Conservation (phyloP, 2,113 vertebrate genomes). For the Microtus oregoni region DNA sequence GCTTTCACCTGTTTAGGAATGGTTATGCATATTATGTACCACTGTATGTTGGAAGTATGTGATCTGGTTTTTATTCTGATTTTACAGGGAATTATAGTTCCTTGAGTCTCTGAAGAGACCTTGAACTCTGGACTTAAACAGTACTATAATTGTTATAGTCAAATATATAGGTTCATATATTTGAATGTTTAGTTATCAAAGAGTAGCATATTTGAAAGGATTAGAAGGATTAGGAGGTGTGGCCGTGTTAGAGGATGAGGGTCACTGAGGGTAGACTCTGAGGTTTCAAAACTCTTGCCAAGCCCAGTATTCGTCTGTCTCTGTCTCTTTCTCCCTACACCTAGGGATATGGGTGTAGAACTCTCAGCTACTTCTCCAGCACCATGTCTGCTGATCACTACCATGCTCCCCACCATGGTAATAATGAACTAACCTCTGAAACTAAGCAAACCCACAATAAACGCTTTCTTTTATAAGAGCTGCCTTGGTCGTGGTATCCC, state of each 20-base stretch:
- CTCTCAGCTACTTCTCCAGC: background rate
- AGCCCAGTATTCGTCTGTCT: background rate
- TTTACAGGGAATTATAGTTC: no score
- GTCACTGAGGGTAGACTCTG: background rate
- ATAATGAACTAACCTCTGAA: background rate
- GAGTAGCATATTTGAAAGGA: background rate
- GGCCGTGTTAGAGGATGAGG: background rate
- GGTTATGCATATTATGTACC: no score
- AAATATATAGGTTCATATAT: no score
- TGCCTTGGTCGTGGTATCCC: background rate
- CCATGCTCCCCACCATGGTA: background rate
- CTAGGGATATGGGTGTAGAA: background rate
- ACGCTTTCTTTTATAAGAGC: background rate
- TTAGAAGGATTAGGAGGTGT: background rate
- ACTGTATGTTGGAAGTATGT: no score
- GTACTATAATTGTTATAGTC: no score
- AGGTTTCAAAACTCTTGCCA: background rate
- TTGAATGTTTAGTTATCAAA: background rate
- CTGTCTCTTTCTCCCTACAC: background rate
- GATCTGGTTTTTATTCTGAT: no score
- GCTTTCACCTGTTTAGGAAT: background rate
- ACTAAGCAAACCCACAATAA: background rate
- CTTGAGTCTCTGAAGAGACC: no score
- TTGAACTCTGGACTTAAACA: no score
- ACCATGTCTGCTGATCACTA: background rate